Evolutionary conservation across 2,113 vertebrate genomes (phyloP), one percentile per base, ranked within the genome.

Genomic region (Sapayoa aenigma): DNA sequence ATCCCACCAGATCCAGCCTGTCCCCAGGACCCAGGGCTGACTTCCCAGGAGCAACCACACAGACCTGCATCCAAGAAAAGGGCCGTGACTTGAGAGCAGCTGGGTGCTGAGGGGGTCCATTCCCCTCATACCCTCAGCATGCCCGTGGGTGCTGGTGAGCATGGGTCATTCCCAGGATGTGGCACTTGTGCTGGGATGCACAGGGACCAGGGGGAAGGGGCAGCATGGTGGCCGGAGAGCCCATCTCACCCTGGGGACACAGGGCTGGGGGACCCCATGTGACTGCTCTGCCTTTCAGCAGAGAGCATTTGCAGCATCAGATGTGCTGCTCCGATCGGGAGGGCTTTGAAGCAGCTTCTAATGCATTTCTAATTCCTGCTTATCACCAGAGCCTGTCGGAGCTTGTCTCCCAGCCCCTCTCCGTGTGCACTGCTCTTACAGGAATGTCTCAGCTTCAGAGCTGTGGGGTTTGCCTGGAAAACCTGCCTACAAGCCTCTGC

Each of bases 291-390:
- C 68, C 91, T 94, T 55, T 87, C 91, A 37, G 91, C 73, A 23
- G 65, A 3, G 46, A 92, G 71, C 75, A 8, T 49, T 82, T 47
- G 72, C 14, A 7, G 81, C 85, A 87, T 95, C 93, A 87, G 93
- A 50, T 84, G 60, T 30, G 80, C 80, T 59, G 60, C 94, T 94
- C 73, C 8, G 7, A 77, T 69, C 63, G 31, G 73, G 52, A 91
- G 75, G 84, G 72, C 89, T 96, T 78, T 95, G 93, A 95, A 94
- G 88, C 75, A 0, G 72, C 93, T 96, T 81, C 95, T 93, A 79
- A 95, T 90, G 93, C 95, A 95, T 96, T 95, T 95, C 91, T 97
- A 95, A 97, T 97, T 97, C 92, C 95, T 93, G 95, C 95, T 97
- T 93, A 93, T 87, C 63, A 2, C 78, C 59, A 25, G 91, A 93